Evolutionary conservation across 2,113 vertebrate genomes (phyloP), one percentile per base, ranked within the genome.

Genomic region (Peucedramus taeniatus): DNA sequence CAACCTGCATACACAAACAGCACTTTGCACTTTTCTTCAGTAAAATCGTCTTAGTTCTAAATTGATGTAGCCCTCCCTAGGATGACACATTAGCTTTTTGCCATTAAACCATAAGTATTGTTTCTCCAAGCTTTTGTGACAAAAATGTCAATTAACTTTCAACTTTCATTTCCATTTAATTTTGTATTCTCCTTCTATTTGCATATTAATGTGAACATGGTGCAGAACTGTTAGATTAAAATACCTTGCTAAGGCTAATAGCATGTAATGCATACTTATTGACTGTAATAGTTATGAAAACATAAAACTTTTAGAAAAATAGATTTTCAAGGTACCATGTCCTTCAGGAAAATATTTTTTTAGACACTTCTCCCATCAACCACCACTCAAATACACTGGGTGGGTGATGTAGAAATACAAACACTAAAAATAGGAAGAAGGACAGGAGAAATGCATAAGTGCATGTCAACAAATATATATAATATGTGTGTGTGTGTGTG

Each of bases 141-240:
- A 97, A 97, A 98, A 98, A 96, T 97, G 97, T 97, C 98, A 97
- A 98, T 98, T 98, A 97, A 96, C 84, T 96, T 97, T 94, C 78
- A 97, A 97, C 91, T 96, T 98, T 94, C 92, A 95, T 97, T 98
- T 98, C 97, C 91, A 93, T 98, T 97, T 97, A 97, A 98, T 97
- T 97, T 94, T 95, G 61, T 86, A 96, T 97, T 98, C 94, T 95
- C 49, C 17, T 96, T 91, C 64, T 91, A 97, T 98, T 98, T 98
- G 91, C 96, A 98, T 98, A 97, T 97, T 98, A 98, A 98, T 98
- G 95, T 94, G 96, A 98, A 97, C 83, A 82, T 64, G 84, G 91
- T 95, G 40, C 96, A 97, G 94, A 97, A 96, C 96, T 92, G 50
- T 94, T 97, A 96, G 92, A 97, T 97, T 97, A 97, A 93, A 97